Base-by-base conservation (phyloP, 1,140 invertebrate genomes). In the Penaeus indicus region DNA sequence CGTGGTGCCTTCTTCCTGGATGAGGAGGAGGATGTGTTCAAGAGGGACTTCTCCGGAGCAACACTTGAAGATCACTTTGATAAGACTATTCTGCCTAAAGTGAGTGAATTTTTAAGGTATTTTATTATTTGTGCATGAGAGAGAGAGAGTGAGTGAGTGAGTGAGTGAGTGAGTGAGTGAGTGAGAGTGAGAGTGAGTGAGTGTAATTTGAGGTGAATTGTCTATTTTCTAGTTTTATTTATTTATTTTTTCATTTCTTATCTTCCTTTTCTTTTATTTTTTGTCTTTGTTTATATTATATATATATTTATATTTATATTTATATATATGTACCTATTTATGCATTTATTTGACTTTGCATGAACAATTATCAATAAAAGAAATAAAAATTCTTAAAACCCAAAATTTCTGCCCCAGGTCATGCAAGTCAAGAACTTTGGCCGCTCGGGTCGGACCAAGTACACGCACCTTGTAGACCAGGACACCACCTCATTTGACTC, bases 41-140 rank as follows among this genome's bases (percentile, higher is more conserved):
- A 98, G 92, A 95, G 98, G 92, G 98, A 99, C 92, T 99, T 99
- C 93, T 97, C 98, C 16, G 96, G 97, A 90, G 97, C 99, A 0
- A 99, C 99, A 0, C 93, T 99, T 88, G 99, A 99, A 92, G 99
- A 99, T 95, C 98, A 99, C 92, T 99, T 99, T 93, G 98, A 99
- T 92, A 99, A 99, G 93, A 98, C 98, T 72, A 96, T 99, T 90
- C 92, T 99, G 84, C 99, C 99, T 10, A 99, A 99, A 94, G 98
- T 99, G 61, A 7, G 62, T 4, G 1, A 22, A 13, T 80, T 25
- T 80, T 32, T 27, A 80, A n/a, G 2, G 7, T 54, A 32, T 79
- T 79, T 47, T 21, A 54, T 79, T 54, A 42, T 42, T 42, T 42
- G 38, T 27, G 69, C 32, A 5, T 21, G 32, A 22, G 22, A 22